Percentiles rank a stretch among this genome's conserved stretches.
Evolutionary conservation across 64 coral and sea anemone genomes (phyloP).

Genomic region (Stichodactyla mertensii): DNA sequence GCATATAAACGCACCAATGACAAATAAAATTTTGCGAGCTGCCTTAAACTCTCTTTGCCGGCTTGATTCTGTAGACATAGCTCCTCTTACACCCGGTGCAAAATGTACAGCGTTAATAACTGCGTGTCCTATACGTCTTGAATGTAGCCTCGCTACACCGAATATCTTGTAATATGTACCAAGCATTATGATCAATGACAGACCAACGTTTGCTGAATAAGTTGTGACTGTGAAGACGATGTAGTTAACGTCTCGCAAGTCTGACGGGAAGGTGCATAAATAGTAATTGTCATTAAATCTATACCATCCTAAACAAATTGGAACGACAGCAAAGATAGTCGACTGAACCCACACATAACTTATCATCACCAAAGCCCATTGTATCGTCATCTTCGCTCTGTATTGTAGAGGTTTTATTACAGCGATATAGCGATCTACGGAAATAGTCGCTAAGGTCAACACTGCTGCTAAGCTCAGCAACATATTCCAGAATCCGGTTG

Average conservation of each 20-base stretch:
- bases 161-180: conserved; percentile 89
- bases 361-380: conserved; percentile 77
- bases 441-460: conserved; percentile 83
- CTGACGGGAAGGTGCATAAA: conserved; percentile 90
- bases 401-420: conserved; percentile 95
- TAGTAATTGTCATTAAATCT: conserved; percentile 71
- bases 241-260: conserved; percentile 32
- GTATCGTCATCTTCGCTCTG: conserved; percentile 92
- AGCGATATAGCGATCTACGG: conserved; percentile 86
- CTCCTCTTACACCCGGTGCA: conserved; percentile 48
- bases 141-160: conserved; percentile 85
- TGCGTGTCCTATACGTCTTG: conserved; percentile 80
- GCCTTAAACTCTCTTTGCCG: conserved; percentile 87
- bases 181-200: conserved; percentile 59
- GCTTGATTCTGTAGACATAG: conserved; percentile 63
- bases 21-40: conserved; percentile 94
- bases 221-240: conserved; percentile 58
- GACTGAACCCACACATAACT: conserved; percentile 83
- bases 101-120: conserved; percentile 73
- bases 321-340: conserved; percentile 67
- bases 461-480: conserved; percentile 74
- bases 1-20: conserved; percentile 89
- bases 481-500: conserved; percentile 90
- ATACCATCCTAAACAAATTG: conserved; percentile 68
- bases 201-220: conserved; percentile 68